Percentiles rank a stretch among this genome's conserved stretches.
Evolutionary conservation across 2,888 invertebrate species (phyloP).

Genomic region (Calliopum simillimum): DNA sequence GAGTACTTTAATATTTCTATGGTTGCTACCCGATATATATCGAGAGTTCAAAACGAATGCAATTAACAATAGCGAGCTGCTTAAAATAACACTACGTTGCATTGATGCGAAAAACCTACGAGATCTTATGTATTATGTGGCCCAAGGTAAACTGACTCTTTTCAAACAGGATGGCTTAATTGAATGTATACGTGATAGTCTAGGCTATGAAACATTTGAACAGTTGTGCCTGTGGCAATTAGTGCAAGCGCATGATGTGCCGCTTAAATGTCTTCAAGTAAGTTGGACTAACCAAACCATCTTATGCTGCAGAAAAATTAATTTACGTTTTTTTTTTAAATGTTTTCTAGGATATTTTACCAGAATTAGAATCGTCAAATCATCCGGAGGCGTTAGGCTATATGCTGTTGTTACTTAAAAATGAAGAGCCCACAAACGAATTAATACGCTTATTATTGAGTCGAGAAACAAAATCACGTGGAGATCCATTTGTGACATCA

Average conservation of each 20-base stretch:
- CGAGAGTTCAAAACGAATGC: slow-evolving; percentile 89
- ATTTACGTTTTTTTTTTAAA: background rate
- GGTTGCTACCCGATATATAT: slow-evolving; percentile 93
- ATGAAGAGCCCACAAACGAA: slow-evolving; percentile 90
- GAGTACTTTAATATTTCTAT: slow-evolving; percentile 89
- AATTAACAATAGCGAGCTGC: slow-evolving; percentile 87
- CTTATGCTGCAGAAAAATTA: background rate
- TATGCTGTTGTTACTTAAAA: slow-evolving; percentile 89
- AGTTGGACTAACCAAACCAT: slow-evolving; percentile 9
- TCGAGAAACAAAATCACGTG: slow-evolving; percentile 76
- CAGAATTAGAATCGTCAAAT: slow-evolving; percentile 82
- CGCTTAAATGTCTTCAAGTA: slow-evolving; percentile 83
- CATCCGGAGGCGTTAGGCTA: slow-evolving; percentile 95
- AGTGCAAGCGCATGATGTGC: slow-evolving; percentile 92
- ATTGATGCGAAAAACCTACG: slow-evolving; percentile 92
- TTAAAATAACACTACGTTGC: slow-evolving; percentile 90
- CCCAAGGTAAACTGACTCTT: slow-evolving; percentile 89
- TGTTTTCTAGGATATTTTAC: slow-evolving; percentile 68
- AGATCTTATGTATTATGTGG: slow-evolving; percentile 88
- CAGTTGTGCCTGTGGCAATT: slow-evolving; percentile 98
- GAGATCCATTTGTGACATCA: slow-evolving; percentile 91
- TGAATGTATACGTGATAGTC: slow-evolving; percentile 81
- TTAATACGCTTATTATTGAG: slow-evolving; percentile 86
- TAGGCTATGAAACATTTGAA: slow-evolving; percentile 97
- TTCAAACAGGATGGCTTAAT: slow-evolving; percentile 81